Conservation (phyloP, 1,140 invertebrate species). For the Heliconius eleuchia region DNA sequence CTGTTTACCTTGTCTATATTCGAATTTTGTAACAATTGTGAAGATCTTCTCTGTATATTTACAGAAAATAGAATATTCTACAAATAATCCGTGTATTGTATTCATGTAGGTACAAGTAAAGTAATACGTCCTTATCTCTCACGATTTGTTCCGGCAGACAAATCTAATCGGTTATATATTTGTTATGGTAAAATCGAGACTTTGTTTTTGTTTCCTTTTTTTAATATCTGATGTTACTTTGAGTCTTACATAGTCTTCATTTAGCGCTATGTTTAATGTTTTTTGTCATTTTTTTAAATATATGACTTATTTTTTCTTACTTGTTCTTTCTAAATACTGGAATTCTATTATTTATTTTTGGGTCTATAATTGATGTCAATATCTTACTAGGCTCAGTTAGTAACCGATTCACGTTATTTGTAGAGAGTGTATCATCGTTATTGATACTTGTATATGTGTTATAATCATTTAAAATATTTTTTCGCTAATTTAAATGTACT, state of each 20-base stretch:
- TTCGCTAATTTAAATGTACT: not conserved
- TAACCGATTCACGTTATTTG: not conserved
- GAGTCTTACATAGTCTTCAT: not conserved
- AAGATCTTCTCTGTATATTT: not conserved
- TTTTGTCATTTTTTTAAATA: not conserved
- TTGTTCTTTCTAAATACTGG: not conserved
- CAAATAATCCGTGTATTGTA: not conserved
- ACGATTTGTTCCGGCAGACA: conserved; percentile 13
- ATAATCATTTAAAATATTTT: not conserved
- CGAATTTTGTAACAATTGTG: too few relatives aligned
- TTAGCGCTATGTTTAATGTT: not conserved
- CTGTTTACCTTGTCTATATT: too few relatives aligned
- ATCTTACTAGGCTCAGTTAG: not conserved
- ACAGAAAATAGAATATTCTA: not conserved
- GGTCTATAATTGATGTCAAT: not conserved
- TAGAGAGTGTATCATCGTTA: too few relatives aligned
- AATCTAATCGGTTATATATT: conserved; percentile 6
- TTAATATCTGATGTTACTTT: not conserved
- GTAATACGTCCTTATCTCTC: conserved; percentile 33
- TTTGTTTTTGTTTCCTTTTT: not conserved
- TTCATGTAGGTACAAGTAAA: not conserved
- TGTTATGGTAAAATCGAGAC: not conserved
- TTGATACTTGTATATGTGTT: too few relatives aligned
- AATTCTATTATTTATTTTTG: not conserved
- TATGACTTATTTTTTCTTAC: not conserved